phyloP scores from a whole-genome alignment of 1,140 invertebrate species.

The Drosophila albomicans region DNA sequence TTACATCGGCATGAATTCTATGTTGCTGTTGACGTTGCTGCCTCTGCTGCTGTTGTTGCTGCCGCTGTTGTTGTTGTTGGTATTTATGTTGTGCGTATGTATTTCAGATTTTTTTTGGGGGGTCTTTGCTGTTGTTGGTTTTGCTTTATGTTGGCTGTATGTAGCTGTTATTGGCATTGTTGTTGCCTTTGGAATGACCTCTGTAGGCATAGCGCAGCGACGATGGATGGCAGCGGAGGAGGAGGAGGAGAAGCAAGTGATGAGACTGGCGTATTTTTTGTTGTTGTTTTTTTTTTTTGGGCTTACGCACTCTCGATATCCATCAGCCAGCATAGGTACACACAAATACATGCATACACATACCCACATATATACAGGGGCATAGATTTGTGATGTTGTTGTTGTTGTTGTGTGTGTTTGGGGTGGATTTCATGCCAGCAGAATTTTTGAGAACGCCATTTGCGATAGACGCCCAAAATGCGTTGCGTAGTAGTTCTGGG shows the following conservation, averaged over 20 bases:
- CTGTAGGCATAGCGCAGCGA: slow-evolving; percentile 69
- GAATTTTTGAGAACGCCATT: slow-evolving; percentile 60
- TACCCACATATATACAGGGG: slow-evolving; percentile 7
- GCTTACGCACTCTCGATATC: slow-evolving; percentile 58
- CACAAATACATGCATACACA: background rate
- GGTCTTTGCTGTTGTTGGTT: slow-evolving; percentile 34
- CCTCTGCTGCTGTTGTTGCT: slow-evolving; percentile 20
- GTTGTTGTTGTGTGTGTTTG: slow-evolving; percentile 40
- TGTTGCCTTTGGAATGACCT: slow-evolving; percentile 84
- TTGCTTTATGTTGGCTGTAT: slow-evolving; percentile 57
- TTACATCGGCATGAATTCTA: slow-evolving; percentile 61
- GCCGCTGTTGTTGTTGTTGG: slow-evolving; percentile 38
- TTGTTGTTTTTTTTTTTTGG: slow-evolving; percentile 24
- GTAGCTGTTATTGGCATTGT: slow-evolving; percentile 67
- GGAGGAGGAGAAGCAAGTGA: background rate
- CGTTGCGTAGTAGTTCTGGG: slow-evolving; percentile 59
- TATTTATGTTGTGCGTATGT: slow-evolving; percentile 30
- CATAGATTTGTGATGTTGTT: slow-evolving; percentile 64
- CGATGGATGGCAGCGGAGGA: slow-evolving; percentile 24
- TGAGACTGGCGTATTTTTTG: slow-evolving; percentile 16
- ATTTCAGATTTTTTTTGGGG: slow-evolving; percentile 45
- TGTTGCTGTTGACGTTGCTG: slow-evolving; percentile 45
- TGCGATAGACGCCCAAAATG: slow-evolving; percentile 51
- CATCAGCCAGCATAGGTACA: slow-evolving; percentile 43
- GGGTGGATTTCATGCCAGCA: slow-evolving; percentile 65